Evolutionary conservation across 2,113 vertebrate genomes (phyloP).

Genomic region (Macquaria ambigua): DNA sequence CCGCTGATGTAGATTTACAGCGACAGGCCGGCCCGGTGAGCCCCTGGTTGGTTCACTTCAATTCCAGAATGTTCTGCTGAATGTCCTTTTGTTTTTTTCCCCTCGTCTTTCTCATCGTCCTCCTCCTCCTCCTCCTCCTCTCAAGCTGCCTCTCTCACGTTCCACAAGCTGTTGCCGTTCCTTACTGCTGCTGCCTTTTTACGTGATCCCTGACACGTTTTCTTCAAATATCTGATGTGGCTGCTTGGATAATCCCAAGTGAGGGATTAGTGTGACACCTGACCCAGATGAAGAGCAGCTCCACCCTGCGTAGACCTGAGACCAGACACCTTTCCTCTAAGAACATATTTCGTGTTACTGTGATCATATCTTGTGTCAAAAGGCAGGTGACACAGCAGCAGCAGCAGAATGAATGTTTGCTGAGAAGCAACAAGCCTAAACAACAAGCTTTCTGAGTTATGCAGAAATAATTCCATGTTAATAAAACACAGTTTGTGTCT

Average conservation of each 20-base stretch:
- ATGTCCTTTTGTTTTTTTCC: conserved; percentile 55
- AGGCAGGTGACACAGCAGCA: background rate
- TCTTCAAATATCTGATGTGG: conserved; percentile 12
- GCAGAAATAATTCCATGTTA: background rate
- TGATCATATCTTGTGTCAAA: background rate
- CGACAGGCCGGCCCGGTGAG: conserved; percentile 53
- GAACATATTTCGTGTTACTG: background rate
- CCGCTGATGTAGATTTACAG: conserved; percentile 62
- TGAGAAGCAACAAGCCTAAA: background rate
- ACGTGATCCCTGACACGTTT: conserved; percentile 24
- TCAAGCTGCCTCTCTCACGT: background rate
- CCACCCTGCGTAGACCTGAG: background rate
- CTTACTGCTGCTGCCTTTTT: background rate
- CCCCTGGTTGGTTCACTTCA: conserved; percentile 56
- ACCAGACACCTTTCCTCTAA: background rate
- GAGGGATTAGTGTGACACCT: conserved; percentile 55
- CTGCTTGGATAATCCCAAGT: conserved; percentile 46
- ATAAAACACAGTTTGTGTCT: conserved; percentile 13
- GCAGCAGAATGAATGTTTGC: background rate
- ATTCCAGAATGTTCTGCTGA: conserved; percentile 51
- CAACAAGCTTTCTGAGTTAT: background rate
- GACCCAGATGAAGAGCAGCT: conserved; percentile 44
- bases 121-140: conserved; percentile 9
- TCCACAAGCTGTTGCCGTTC: background rate
- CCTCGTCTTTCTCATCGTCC: background rate